Evolutionary conservation across 2,888 invertebrate species (phyloP), one percentile per base, ranked within the genome.

Genomic region (Hemistola chrysoprasaria): DNA sequence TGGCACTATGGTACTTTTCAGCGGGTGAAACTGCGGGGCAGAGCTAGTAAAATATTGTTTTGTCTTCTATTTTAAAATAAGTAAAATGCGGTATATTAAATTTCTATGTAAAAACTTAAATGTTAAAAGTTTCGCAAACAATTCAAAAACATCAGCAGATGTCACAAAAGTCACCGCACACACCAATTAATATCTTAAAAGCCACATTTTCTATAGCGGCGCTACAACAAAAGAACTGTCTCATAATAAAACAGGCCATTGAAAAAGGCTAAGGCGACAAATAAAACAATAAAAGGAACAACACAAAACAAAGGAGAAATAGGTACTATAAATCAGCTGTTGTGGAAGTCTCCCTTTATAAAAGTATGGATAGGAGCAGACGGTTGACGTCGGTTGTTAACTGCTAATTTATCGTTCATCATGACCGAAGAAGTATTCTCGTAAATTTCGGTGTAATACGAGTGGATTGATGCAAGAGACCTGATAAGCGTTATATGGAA

Each of bases 391-490:
- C 52, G 55, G 67, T 69, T 73, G 77, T 83, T 82, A 81, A 78
- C 71, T 57, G 63, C 52, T 37, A 79, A 86, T 85, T 84, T 84
- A 85, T 82, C 71, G 77, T 78, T 78, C 74, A 77, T 78, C 78
- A 78, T 65, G 70, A 54, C 61, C 67, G 50, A 65, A 71, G 66
- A 65, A 73, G 70, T 67, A 74, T 72, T 75, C 73, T 78, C 82
- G 74, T 84, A 81, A 84, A 80, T 81, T 78, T 73, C 71, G 68
- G 66, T 78, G 79, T 82, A 81, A 84, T 75, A 76, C 75, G 75
- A 81, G 75, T 75, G 63, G 73, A 77, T 79, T 78, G 79, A 78
- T 76, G 69, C 69, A 68, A 80, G 80, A 80, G 78, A 62, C 47
- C 69, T 65, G 83, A 80, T 81, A 82, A 79, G 70, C 65, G 61